Evolutionary conservation across 1,140 invertebrate species (phyloP), one percentile per base, ranked within the genome.

Genomic region (Plectrocnemia conspersa): DNA sequence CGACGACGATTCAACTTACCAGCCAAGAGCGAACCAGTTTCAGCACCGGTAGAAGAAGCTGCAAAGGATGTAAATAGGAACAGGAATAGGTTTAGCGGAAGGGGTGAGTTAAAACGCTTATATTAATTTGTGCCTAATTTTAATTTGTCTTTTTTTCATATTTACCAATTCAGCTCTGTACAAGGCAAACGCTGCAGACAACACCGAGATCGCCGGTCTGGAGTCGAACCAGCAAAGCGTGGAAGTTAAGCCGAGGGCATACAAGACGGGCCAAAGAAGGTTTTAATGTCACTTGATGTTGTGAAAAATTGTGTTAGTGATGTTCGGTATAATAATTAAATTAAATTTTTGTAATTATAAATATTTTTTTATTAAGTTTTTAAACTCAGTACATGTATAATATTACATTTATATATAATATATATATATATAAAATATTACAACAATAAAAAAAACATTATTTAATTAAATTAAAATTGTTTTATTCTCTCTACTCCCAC

Each of bases 41-140:
- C 56, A 2, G 42, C 58, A 16, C 21, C 52, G 32, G 33, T 66
- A 21, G 64, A 64, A 16, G 71, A 72, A 18, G 66, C 68, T 0
- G 63, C 52, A 0, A 66, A 68, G 0, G 64, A 46, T n/a, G 49
- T 61, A 10, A 68, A 59, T 54, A 66, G 69, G 62, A 68, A 61
- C 57, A 67, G 69, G 62, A 66, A 66, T 23, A 64, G 73, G 16
- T 75, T 75, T 55, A 41, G 52, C 23, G 69, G 67, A 59, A 67
- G 69, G 64, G 71, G 73, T 75, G 66, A 65, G 68, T 67, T 48
- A 52, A 44, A 33, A 18, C n/a, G 27, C 27, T 29, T n/a, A 13
- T 45, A 25, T 25, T 45, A 45, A 3, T 24, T 33, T 33, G 27
- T 36, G 23, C 23, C 7, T 49, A 18, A 9, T 41, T 24, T 25